A percentile compares a stretch with the other conserved stretches of the same genome.
Evolutionary conservation across 30 jellyfish, hydroid and myxozoan genomes (phyloP).

Genomic region (Chironex yamaguchii): DNA sequence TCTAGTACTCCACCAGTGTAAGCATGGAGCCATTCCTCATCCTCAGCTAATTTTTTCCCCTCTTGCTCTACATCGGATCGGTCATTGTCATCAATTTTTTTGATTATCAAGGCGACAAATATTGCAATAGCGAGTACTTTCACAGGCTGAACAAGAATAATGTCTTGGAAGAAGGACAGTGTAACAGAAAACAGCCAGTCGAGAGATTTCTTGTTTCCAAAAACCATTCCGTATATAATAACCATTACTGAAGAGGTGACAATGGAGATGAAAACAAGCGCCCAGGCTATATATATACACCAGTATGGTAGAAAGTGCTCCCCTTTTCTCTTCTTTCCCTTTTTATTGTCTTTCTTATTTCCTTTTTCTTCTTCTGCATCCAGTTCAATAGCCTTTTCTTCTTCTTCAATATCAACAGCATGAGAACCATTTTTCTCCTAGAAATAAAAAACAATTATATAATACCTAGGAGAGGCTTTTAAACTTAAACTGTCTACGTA

Average conservation of each 20-base stretch:
- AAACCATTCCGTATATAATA: conserved; percentile 89
- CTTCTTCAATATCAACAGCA: not conserved
- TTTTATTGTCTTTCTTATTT: not conserved
- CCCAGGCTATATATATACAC: conserved; percentile 91
- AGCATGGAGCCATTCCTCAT: conserved; percentile 94
- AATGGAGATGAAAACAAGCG: conserved; percentile 38
- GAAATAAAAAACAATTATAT: not conserved
- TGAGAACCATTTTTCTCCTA: not conserved
- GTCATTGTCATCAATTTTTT: conserved; percentile 82
- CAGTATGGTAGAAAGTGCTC: conserved; percentile 87
- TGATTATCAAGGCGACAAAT: conserved; percentile 81
- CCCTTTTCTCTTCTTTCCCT: conserved; percentile 54
- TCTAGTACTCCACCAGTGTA: conserved; percentile 63
- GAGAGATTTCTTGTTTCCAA: conserved; percentile 84
- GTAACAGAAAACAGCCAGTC: conserved; percentile 88
- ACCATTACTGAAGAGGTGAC: conserved; percentile 84
- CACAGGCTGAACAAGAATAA: conserved; percentile 87
- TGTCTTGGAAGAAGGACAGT: conserved; percentile 74
- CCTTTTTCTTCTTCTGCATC: conserved; percentile 8
- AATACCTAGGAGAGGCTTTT: too few relatives aligned
- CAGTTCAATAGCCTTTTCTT: not conserved
- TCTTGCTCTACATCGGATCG: conserved; percentile 77
- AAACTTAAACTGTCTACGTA: too few relatives aligned
- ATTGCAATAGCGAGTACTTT: conserved; percentile 85
- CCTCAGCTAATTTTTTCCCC: conserved; percentile 79